Base-by-base conservation (phyloP, 2,888 invertebrate species). In the Acronicta psi region DNA sequence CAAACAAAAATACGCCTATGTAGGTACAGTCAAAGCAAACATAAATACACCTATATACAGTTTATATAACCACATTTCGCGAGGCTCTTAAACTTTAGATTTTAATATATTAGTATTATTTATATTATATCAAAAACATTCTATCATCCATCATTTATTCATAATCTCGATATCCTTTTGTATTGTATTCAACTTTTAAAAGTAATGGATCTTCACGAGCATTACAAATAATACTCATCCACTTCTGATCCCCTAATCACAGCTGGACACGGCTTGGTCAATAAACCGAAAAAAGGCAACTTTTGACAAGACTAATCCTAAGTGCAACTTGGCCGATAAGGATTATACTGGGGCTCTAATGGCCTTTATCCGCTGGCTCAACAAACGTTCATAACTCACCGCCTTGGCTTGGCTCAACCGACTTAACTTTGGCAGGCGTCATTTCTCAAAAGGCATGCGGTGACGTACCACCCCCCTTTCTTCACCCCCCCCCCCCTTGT, bases 401-500 rank as follows among this genome's bases (percentile, higher is more conserved):
- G 84, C 89, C 91, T 90, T 83, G 84, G 83, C 89, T 90, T 90
- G 90, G 91, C 93, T 92, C 91, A 92, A 91, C 89, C 93, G 93
- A 92, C 93, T 93, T 93, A 93, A 89, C 91, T 93, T 93, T 92
- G 93, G 93, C 93, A 93, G 92, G 84, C 93, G 92, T 94, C 93
- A 93, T 94, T 94, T 93, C 94, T 94, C 94, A 94, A 92, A 91
- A 89, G 91, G 90, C 91, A 91, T 87, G 88, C 89, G 90, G 88
- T 89, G 92, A 92, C 90, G 91, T 88, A 85, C 86, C 81, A 83
- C 83, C 80, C 75, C 66, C 59, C 59, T 78, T 34, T 79, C 73
- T 42, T 68, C 70, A 68, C 69, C 69, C 59, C 69, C 23, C 69
- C 69, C 59, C 69, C 23, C 47, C 68, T 53, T 73, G 59, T 73